Conservation (phyloP, 2,888 invertebrate genomes). For the Oasisia sp. region DNA sequence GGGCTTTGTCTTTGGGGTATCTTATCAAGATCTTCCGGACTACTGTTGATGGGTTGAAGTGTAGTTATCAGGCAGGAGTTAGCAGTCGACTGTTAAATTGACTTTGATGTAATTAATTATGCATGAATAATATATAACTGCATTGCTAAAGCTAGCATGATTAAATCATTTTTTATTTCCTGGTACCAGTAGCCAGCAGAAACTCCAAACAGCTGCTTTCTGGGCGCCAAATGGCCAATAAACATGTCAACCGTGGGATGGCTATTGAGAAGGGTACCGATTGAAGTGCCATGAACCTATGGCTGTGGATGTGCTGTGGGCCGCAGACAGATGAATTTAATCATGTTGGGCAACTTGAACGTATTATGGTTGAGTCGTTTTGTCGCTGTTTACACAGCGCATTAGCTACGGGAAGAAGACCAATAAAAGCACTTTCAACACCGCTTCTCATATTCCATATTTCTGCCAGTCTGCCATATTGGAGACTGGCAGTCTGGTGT, state of each 20-base stretch:
- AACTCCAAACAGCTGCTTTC: not conserved
- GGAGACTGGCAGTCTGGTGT: not conserved
- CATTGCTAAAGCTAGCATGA: not conserved
- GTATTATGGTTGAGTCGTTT: not conserved
- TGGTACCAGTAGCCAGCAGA: not conserved
- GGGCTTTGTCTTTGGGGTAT: not conserved
- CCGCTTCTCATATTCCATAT: not conserved
- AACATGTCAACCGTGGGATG: not conserved
- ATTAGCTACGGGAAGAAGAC: not conserved
- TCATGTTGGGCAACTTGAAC: not conserved
- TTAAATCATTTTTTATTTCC: constrained; percentile 12
- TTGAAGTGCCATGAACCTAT: not conserved
- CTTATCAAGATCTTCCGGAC: not conserved
- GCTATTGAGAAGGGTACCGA: not conserved
- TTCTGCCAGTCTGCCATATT: not conserved
- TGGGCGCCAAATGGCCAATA: constrained; percentile 13
- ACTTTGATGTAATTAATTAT: constrained; percentile 1
- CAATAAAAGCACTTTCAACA: constrained; percentile 6
- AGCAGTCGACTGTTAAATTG: not conserved
- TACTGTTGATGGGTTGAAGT: not conserved
- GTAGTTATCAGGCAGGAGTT: not conserved
- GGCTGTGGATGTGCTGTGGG: not conserved
- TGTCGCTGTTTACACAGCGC: constrained; percentile 2
- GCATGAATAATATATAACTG: not conserved
- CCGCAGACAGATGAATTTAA: not conserved